Evolutionary conservation across 2,888 invertebrate species (phyloP).

Genomic region (Pecten maximus): DNA sequence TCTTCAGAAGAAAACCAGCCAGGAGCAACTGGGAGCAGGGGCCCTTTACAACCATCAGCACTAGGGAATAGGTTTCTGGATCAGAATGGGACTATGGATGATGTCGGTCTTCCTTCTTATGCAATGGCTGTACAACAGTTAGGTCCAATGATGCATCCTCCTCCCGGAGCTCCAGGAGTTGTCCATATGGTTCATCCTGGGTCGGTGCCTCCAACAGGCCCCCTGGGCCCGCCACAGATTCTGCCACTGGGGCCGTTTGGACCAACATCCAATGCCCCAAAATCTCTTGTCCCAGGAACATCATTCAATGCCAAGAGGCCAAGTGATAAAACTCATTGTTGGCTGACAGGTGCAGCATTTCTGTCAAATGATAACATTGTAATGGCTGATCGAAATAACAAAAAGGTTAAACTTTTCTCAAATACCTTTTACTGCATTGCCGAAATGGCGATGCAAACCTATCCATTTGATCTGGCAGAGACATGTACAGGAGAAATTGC

Average conservation of each 20-base stretch:
- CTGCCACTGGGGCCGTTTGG: not conserved
- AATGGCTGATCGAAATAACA: slow-evolving; percentile 39
- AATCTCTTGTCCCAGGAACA: not conserved
- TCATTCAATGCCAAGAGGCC: slow-evolving; percentile 28
- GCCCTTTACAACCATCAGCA: not conserved
- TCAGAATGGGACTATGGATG: not conserved
- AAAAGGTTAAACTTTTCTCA: slow-evolving; percentile 40
- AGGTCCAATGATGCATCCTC: not conserved
- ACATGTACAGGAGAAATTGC: slow-evolving; percentile 38
- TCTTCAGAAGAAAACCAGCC: not conserved
- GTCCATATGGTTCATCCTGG: not conserved
- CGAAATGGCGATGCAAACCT: slow-evolving; percentile 11
- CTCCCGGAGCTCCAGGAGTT: not conserved
- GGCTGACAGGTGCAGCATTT: slow-evolving; percentile 39
- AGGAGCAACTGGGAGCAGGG: not conserved
- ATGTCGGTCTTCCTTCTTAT: not conserved
- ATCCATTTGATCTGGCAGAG: slow-evolving; percentile 28
- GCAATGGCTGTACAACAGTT: not conserved
- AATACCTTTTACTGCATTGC: not conserved
- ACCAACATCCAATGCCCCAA: not conserved
- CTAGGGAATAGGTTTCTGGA: not conserved
- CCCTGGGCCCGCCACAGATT: not conserved
- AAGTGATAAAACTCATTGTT: slow-evolving; percentile 20
- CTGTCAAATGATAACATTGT: slow-evolving; percentile 37
- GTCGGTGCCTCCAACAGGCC: not conserved